Base-by-base conservation (phyloP, 2,113 vertebrate species). In the Ramphastos sulfuratus region DNA sequence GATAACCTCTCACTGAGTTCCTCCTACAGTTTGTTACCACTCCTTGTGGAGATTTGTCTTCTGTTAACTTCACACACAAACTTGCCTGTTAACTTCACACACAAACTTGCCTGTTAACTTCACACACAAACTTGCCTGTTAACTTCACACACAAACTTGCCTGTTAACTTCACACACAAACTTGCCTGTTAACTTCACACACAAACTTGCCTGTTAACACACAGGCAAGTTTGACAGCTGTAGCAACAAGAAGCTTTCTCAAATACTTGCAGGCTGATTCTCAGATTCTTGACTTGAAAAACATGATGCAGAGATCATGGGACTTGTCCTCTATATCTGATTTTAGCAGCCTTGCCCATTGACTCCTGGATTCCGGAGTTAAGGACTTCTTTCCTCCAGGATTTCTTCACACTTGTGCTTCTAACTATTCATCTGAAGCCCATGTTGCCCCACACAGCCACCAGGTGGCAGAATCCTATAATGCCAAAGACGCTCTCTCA, bases 401-500 rank as follows among this genome's bases (percentile, higher is more conserved):
- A 73, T 73, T 61, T 73, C 30, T 52, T 84, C 28, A 48, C 7
- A 1, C 6, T 21, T 17, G 7, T 2, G 15, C 19, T 65, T 94
- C 50, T 59, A 85, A 65, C 30, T 1, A 12, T 2, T 23, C 7
- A 31, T 18, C 9, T n/a, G 55, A 89, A 67, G 56, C 3, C 59
- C 30, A 18, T 2, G 42, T 14, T 71, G 42, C 10, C 27, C 2
- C 0, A 16, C 42, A 86, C 60, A 72, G 59, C 87, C 95, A 95
- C 75, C 75, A 94, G 89, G 60, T 87, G 96, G 94, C 96, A 94
- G 75, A 69, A 63, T 16, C 55, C 75, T 15, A 48, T 13, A 61
- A 85, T 5, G 28, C 10, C 82, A 59, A 72, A 92, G 30, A 60
- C 7, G 7, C 5, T 44, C 59, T 59, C 59, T 77, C 11, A 42